Percentiles rank a stretch among this genome's conserved stretches.
Conservation (phyloP, 1,140 invertebrate species). For the Hyles vespertilio region DNA sequence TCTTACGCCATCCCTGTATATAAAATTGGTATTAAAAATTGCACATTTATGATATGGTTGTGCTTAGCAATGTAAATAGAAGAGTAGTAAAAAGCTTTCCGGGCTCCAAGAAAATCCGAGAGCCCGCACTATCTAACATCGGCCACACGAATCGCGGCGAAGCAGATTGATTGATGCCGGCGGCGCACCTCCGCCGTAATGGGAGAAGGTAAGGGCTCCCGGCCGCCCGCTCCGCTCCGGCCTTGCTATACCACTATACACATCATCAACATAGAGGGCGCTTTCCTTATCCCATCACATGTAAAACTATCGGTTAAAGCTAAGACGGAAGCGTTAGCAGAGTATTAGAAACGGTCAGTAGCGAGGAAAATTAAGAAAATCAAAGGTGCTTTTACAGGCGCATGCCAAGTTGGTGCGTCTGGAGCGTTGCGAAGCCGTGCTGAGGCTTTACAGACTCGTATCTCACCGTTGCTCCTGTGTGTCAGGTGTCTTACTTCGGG, state of each 20-base stretch:
- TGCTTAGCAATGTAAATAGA: constrained; percentile 48
- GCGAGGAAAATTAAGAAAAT: constrained; percentile 61
- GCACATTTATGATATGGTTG: too few relatives aligned
- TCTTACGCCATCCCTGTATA: constrained; percentile 47
- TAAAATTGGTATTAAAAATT: not conserved
- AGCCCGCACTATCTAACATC: constrained; percentile 49
- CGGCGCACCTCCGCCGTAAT: constrained; percentile 76
- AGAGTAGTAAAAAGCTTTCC: constrained; percentile 66
- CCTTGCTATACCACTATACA: constrained; percentile 52
- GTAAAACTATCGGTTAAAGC: constrained; percentile 56
- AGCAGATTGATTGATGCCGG: constrained; percentile 51
- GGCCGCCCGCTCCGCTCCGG: constrained; percentile 67
- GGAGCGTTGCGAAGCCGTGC: constrained; percentile 68
- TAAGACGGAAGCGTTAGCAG: constrained; percentile 62
- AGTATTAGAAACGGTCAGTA: constrained; percentile 57
- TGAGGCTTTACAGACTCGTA: constrained; percentile 60
- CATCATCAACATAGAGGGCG: constrained; percentile 67
- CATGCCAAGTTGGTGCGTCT: constrained; percentile 64
- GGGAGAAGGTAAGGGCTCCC: constrained; percentile 78
- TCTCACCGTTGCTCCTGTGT: constrained; percentile 69
- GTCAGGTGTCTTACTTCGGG: constrained; percentile 53
- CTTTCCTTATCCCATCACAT: constrained; percentile 82
- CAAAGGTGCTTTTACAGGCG: constrained; percentile 32
- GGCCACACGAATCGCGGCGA: constrained; percentile 56
- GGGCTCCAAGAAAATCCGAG: constrained; percentile 46